A percentile compares a stretch with the other conserved stretches of the same genome.
These are phyloP conservation scores for Bilobella aurantiaca DNA, from an alignment of 1,140 invertebrate genomes.

Conservation along the genomic window DNA sequence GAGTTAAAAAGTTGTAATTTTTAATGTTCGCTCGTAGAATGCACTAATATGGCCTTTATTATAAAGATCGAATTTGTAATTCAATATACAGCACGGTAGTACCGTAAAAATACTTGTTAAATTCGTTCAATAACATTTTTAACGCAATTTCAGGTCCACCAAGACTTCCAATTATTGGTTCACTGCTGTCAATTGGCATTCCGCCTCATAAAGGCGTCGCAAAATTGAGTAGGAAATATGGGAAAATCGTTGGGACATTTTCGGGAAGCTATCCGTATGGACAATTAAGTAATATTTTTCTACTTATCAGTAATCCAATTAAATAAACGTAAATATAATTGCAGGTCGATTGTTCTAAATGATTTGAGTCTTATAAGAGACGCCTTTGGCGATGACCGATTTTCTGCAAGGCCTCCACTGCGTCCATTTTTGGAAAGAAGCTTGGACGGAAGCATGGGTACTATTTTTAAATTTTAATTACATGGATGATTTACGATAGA, in stretches of 20 bases:
- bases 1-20: too few relatives aligned
- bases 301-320: background rate
- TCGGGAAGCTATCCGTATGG: conserved; percentile 23
- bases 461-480: background rate
- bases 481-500: too few relatives aligned
- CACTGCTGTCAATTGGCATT: conserved; percentile 10
- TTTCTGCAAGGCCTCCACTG: conserved; percentile 19
- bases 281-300: background rate
- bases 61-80: too few relatives aligned
- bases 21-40: too few relatives aligned
- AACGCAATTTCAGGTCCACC: conserved; percentile 10
- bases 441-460: conserved; percentile 9
- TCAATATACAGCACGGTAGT: too few relatives aligned
- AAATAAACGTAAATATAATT: background rate
- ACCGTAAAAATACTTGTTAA: too few relatives aligned
- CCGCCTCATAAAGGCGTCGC: conserved; percentile 17
- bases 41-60: too few relatives aligned
- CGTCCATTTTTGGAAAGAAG: conserved; percentile 16
- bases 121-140: conserved; percentile 42
- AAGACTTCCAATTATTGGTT: conserved; percentile 13
- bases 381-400: conserved; percentile 12
- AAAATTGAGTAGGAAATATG: conserved; percentile 16
- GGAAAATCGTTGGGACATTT: conserved; percentile 17
- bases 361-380: conserved; percentile 20
- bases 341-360: conserved; percentile 16